Conservation (phyloP, 2,888 invertebrate genomes). For the Apantesis nais region DNA sequence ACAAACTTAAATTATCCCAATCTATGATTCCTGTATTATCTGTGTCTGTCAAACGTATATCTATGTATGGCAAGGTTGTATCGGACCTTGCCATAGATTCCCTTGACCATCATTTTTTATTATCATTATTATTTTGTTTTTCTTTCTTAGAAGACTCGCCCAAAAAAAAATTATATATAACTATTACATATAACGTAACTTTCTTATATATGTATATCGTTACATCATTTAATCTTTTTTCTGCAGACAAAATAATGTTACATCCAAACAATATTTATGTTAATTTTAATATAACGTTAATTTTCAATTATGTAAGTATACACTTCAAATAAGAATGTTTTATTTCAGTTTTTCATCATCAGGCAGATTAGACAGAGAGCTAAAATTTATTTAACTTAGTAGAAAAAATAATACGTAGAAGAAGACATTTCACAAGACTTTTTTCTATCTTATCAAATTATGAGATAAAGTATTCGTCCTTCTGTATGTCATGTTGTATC, state of each 20-base stretch:
- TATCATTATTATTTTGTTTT: background rate
- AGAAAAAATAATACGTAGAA: background rate
- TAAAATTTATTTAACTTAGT: background rate
- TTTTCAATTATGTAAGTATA: too few species aligned
- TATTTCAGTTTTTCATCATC: background rate
- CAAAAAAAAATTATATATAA: background rate
- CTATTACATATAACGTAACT: too few species aligned
- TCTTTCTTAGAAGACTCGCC: background rate
- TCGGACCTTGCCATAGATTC: background rate
- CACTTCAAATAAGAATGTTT: background rate
- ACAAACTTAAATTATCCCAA: background rate
- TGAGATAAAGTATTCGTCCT: slow-evolving; percentile 1
- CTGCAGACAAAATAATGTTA: too few species aligned
- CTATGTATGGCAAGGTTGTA: background rate
- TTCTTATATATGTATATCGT: too few species aligned
- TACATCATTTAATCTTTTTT: too few species aligned
- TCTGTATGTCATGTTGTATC: slow-evolving; percentile 1
- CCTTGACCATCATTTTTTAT: background rate
- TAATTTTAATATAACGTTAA: too few species aligned
- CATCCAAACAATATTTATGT: too few species aligned
- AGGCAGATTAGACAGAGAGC: background rate
- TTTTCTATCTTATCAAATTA: background rate
- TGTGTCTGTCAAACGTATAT: background rate
- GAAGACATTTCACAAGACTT: background rate
- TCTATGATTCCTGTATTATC: background rate